A percentile compares a stretch with the other conserved stretches of the same genome.
Evolutionary conservation across 2,797 vertebrate genomes (phyloP).

Genomic region (Gymnothorax javanicus): DNA sequence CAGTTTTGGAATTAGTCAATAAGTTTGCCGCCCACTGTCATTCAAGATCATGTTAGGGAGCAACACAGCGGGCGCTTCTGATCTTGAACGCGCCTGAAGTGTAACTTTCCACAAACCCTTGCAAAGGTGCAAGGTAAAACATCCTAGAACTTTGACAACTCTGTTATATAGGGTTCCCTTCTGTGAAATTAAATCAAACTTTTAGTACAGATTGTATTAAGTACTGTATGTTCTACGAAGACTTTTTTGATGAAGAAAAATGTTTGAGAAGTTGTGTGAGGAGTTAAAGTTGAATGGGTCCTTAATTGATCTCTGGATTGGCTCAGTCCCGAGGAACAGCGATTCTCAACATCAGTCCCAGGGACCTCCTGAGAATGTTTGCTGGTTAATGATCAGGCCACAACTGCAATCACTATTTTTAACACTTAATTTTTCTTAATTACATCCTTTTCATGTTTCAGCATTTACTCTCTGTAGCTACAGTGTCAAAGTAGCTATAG

Average conservation of each 20-base stretch:
- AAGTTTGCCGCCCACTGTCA: too few species aligned
- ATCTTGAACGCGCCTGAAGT: neutral
- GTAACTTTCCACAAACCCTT: conserved; percentile 44
- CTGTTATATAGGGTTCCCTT: conserved; percentile 77
- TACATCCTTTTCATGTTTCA: too few species aligned
- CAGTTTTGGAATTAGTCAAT: too few species aligned
- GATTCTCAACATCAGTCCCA: too few species aligned
- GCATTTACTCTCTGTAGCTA: too few species aligned
- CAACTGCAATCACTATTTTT: too few species aligned
- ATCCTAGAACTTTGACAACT: conserved; percentile 47
- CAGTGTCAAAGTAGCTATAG: too few species aligned
- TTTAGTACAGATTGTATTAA: conserved; percentile 93
- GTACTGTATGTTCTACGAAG: conserved; percentile 93
- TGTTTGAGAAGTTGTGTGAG: conserved; percentile 80
- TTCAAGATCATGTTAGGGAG: too few species aligned
- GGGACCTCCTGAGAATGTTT: too few species aligned
- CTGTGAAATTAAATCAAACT: conserved; percentile 74
- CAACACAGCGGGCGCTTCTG: too few species aligned
- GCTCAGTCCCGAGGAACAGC: conserved; percentile 15
- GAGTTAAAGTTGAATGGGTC: conserved; percentile 77
- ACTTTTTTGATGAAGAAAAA: conserved; percentile 78
- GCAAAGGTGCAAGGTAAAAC: conserved; percentile 3
- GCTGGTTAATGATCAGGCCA: too few species aligned
- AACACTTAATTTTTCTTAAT: too few species aligned
- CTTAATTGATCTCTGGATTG: conserved; percentile 21